Base-by-base conservation (phyloP, 2,797 vertebrate species). In the Lithobates sylvaticus region DNA sequence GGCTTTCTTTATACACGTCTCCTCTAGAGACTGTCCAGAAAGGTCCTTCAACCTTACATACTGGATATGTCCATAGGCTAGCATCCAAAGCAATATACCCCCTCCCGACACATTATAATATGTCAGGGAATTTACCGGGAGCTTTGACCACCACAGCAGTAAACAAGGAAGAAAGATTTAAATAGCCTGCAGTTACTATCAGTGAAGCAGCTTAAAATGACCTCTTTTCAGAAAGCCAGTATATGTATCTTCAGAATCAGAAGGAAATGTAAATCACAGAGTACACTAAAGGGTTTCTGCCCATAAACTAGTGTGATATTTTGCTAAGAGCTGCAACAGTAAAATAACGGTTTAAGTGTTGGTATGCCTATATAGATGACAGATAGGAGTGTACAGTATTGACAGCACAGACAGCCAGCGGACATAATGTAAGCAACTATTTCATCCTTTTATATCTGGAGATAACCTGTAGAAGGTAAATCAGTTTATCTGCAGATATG, bases 61-160 rank as follows among this genome's bases (percentile, higher is more conserved):
- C 82, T 83, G 86, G 88, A 92, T 89, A 92, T 90, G 91, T 93
- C 91, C 90, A 90, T 72, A 92, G 86, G 89, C 89, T 91, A 89
- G 91, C 83, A 91, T 92, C 88, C 89, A 92, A 89, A 88, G 87
- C 88, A 81, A 89, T 75, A 90, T 89, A 89, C 78, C 65, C 54
- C 47, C 86, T 90, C 88, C 81, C 78, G 89, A 83, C 84, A 88
- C 88, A 91, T 81, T 54, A 89, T 77, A 90, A 83, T 0, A 4
- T 89, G 78, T 71, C 83, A 88, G 71, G 65, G 86, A 73, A 73
- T 77, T 76, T 42, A 73, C 88, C 88, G 86, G 90, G 89, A 91
- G 84, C 81, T 80, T 76, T 79, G 78, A 85, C 88, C 44, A 88
- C 85, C 87, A 88, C 84, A 61, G 67, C n/a, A 70, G 86, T 87